Base-by-base conservation (phyloP, 1,140 invertebrate species). In the Andricus grossulariae region DNA sequence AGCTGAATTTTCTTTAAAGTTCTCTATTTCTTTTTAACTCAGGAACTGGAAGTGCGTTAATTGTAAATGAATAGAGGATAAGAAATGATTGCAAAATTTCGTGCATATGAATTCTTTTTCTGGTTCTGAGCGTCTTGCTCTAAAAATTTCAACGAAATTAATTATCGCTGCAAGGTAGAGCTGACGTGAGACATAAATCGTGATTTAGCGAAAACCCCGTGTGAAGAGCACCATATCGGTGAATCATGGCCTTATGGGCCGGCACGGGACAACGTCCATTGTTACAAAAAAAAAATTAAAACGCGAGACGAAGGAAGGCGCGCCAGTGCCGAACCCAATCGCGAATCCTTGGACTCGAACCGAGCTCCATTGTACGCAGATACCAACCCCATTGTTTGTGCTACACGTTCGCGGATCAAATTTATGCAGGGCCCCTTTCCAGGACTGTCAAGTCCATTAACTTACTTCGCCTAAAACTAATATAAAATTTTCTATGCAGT, bases 381-480 rank as follows among this genome's bases (percentile, higher is more conserved):
- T 79, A 79, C 79, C 79, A 79, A 79, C 75, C 77, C 82, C 71
- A 81, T 83, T 83, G 80, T 82, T 82, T 79, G 78, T 78, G 77
- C 70, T 73, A 75, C 76, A 70, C 73, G 70, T 51, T 77, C 11
- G 51, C 60, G 32, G 39, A 55, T 77, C 49, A 39, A 19, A 50
- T 72, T 78, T 75, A 71, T 78, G 55, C 72, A 60, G 75, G 76
- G 45, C 49, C 74, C 72, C 75, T 76, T 81, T 79, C 79, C 76
- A 78, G 77, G 79, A 78, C 80, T 78, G 72, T 49, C 54, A 74
- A 49, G 74, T 49, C 72, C 71, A 82, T 79, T 45, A 45, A 10
- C 39, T 8, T 45, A 10, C 39, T 45, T 45, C 39, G 7, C 0
- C 39, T 45, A 45, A 10, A 45, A 45, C 39, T 45, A 45, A 1